A percentile compares a stretch with the other conserved stretches of the same genome.
These are phyloP conservation scores for Poeciliopsis gracilis DNA, from an alignment of 2,797 vertebrate species.

Conservation along the genomic window DNA sequence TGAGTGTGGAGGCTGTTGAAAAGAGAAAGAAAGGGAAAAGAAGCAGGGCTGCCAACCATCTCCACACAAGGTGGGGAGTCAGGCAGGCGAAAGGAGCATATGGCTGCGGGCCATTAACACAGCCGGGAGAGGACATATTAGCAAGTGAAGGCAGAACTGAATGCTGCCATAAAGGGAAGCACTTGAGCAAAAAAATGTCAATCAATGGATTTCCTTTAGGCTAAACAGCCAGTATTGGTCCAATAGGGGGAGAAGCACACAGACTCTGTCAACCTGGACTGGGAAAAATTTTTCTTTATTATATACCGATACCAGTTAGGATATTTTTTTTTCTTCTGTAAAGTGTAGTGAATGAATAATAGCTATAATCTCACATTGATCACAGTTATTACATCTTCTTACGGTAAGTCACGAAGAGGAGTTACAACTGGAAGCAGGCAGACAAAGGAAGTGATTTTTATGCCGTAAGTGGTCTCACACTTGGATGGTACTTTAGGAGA, in stretches of 20 bases:
- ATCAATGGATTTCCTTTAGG: constrained; percentile 62
- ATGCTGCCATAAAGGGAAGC: constrained; percentile 50
- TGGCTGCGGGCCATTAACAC: constrained; percentile 68
- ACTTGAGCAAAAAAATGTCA: constrained; percentile 58
- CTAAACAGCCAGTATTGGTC: constrained; percentile 38
- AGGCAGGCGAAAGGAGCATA: constrained; percentile 66
- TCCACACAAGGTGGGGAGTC: constrained; percentile 71
- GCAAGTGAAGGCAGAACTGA: constrained; percentile 53
- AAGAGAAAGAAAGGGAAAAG: constrained; percentile 55
- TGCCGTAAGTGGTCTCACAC: constrained; percentile 30
- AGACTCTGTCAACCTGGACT: constrained; percentile 18
- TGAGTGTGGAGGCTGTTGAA: constrained; percentile 65
- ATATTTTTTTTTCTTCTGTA: constrained; percentile 29
- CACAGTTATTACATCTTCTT: constrained; percentile 44
- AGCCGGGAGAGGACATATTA: constrained; percentile 61
- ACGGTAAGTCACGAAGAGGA: constrained; percentile 30
- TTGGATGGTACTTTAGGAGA: constrained; percentile 14
- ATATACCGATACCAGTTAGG: constrained; percentile 20
- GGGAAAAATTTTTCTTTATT: constrained; percentile 32
- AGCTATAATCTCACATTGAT: constrained; percentile 53
- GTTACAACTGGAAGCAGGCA: constrained; percentile 20
- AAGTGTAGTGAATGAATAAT: constrained; percentile 27
- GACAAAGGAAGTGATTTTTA: constrained; percentile 27
- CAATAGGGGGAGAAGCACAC: constrained; percentile 20
- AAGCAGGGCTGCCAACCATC: constrained; percentile 69